These are phyloP conservation scores for Neotoxoptera formosana DNA, from an alignment of 1,140 invertebrate genomes.

Conservation along the genomic window DNA sequence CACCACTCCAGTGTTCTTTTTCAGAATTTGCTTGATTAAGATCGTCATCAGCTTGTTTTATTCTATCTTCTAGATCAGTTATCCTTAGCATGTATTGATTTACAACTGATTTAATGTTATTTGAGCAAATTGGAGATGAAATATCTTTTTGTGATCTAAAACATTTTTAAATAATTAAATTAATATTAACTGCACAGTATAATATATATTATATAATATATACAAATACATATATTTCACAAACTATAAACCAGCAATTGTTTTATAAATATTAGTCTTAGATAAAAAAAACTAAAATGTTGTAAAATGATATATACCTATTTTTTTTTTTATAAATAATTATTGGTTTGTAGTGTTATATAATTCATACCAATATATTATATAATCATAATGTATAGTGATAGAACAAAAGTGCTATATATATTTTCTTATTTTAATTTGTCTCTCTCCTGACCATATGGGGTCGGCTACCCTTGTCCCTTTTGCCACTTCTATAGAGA, in stretches of 20 bases:
- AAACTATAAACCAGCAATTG: not conserved
- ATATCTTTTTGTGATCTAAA: conserved; percentile 26
- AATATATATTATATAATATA: not conserved
- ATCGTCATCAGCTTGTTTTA: conserved; percentile 64
- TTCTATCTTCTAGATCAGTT: conserved; percentile 54
- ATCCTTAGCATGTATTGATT: conserved; percentile 60
- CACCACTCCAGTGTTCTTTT: conserved; percentile 65
- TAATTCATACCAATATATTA: no score
- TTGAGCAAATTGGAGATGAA: conserved; percentile 28
- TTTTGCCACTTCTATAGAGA: not conserved
- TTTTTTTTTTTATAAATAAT: no score
- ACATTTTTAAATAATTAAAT: not conserved
- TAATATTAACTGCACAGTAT: not conserved
- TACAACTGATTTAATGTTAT: conserved; percentile 42
- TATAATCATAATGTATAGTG: no score
- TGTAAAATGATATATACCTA: no score
- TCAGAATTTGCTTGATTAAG: conserved; percentile 64
- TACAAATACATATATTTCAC: not conserved
- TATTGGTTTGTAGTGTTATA: no score
- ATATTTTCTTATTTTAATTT: no score
- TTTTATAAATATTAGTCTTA: no score
- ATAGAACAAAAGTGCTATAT: no score
- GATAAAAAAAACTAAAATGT: not conserved
- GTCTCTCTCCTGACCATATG: not conserved
- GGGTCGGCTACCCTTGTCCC: not conserved